Percentiles rank a stretch among this genome's conserved stretches.
Conservation (phyloP, 2,113 vertebrate genomes). For the Casuarius casuarius region DNA sequence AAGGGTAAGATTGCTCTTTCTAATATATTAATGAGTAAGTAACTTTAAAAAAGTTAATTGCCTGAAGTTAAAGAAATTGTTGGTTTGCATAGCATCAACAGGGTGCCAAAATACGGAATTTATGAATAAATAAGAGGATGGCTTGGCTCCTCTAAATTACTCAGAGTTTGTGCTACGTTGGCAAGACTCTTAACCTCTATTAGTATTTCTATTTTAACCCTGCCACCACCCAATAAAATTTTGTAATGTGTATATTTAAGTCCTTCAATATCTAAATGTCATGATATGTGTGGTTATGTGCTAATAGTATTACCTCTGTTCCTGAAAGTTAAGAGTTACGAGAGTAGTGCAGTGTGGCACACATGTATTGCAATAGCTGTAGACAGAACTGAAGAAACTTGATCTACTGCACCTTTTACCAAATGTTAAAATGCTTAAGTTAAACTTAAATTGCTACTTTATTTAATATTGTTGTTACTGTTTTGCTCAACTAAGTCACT, state of each 20-base stretch:
- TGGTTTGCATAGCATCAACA: background rate
- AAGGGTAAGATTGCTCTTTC: constrained; percentile 83
- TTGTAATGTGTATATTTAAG: background rate
- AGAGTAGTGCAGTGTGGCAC: background rate
- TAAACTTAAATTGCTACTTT: background rate
- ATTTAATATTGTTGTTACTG: background rate
- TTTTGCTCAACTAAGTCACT: background rate
- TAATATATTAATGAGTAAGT: background rate
- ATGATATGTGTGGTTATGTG: background rate
- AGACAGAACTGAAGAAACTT: background rate
- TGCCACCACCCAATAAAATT: background rate
- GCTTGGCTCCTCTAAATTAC: background rate
- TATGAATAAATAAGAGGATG: background rate
- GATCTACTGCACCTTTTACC: background rate
- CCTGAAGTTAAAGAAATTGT: background rate
- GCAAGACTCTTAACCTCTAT: background rate
- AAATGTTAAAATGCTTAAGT: background rate
- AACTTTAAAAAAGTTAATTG: background rate
- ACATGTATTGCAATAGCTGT: background rate
- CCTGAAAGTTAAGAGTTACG: background rate
- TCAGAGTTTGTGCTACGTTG: background rate
- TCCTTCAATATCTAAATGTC: background rate
- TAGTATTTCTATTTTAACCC: background rate
- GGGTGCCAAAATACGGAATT: background rate
- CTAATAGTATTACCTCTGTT: background rate